These are phyloP conservation scores for Alethe diademata DNA, from an alignment of 2,113 vertebrate genomes.

Conservation along the genomic window DNA sequence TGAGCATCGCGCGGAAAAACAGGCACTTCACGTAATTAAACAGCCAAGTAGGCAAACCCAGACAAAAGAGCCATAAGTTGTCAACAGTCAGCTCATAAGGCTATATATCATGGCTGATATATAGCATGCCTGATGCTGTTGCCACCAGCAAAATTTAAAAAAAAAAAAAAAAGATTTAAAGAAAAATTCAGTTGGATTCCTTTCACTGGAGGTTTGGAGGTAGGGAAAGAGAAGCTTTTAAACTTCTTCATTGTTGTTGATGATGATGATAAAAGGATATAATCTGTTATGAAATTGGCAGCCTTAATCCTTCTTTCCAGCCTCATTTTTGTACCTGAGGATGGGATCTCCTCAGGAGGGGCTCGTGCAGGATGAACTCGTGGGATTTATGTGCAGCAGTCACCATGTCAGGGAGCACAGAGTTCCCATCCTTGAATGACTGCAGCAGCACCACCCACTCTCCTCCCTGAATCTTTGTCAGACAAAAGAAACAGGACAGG, in stretches of 20 bases:
- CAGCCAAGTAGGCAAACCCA: conserved; percentile 54
- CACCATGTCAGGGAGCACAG: not conserved
- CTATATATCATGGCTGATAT: not conserved
- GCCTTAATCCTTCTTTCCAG: not conserved
- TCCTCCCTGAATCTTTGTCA: not conserved
- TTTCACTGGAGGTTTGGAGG: not conserved
- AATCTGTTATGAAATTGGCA: not conserved
- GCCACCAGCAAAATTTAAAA: not conserved
- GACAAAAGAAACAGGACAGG: not conserved
- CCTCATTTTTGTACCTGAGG: not conserved
- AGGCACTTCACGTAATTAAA: conserved; percentile 55
- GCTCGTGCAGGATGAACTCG: accelerated
- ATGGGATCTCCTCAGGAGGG: not conserved
- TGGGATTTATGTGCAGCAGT: accelerated
- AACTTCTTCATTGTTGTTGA: not conserved
- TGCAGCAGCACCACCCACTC: not conserved
- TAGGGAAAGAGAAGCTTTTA: not conserved
- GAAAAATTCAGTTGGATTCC: not conserved
- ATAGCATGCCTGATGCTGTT: not conserved
- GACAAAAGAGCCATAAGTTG: conserved; percentile 24
- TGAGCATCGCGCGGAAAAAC: not conserved
- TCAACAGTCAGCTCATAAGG: not conserved
- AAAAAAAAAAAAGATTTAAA: not conserved
- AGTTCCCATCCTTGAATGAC: accelerated
- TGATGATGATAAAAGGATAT: not conserved